Conservation (phyloP, 2,888 invertebrate species). For the Tortricodes alternella region DNA sequence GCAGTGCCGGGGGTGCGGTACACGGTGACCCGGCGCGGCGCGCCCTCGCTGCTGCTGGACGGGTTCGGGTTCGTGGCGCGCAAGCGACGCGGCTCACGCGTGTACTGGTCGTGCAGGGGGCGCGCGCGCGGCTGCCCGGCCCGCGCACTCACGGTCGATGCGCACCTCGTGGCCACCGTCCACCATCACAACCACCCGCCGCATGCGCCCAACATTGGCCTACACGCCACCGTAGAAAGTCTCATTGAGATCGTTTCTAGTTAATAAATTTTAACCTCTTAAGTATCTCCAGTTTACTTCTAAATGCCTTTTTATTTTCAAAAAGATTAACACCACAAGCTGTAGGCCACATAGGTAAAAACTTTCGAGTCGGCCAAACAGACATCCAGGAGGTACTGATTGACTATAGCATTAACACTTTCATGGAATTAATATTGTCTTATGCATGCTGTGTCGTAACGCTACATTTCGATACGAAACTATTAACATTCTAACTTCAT, state of each 20-base stretch:
- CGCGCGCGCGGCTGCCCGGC: conserved; percentile 63
- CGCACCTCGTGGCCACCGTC: conserved; percentile 53
- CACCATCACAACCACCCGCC: conserved; percentile 59
- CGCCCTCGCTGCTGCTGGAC: conserved; percentile 65
- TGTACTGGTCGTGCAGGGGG: conserved; percentile 73
- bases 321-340: no score
- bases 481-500: conserved; percentile 5
- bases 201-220: conserved; percentile 45
- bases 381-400: no score
- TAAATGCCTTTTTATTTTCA: no score
- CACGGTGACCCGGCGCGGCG: conserved; percentile 72
- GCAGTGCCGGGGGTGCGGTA: conserved; percentile 55
- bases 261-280: not conserved
- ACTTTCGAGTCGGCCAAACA: no score
- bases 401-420: no score
- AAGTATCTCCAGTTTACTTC: no score
- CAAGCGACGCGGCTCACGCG: conserved; percentile 67
- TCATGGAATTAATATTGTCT: not conserved
- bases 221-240: conserved; percentile 66
- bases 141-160: conserved; percentile 64
- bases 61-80: conserved; percentile 69
- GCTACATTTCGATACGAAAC: not conserved
- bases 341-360: no score
- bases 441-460: not conserved
- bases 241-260: conserved; percentile 66